Evolutionary conservation across 2,113 vertebrate genomes (phyloP).

Genomic region (Geococcyx californianus): DNA sequence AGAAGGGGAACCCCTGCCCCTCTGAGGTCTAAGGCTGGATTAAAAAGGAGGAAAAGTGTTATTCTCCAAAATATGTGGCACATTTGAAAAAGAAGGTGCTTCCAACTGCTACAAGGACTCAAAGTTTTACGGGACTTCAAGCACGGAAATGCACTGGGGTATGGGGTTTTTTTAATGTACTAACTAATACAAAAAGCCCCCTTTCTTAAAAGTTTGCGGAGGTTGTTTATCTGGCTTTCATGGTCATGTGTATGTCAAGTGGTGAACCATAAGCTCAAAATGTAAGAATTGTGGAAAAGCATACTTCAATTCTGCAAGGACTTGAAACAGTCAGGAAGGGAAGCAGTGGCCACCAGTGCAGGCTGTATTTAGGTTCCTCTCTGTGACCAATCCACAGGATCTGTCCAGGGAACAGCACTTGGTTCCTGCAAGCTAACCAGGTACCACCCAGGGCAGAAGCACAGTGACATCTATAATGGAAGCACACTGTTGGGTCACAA

Average conservation of each 20-base stretch:
- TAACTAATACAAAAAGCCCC: neutral
- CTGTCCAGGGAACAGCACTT: neutral
- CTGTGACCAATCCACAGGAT: neutral
- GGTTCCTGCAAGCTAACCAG: neutral
- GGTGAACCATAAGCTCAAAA: neutral
- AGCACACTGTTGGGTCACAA: neutral
- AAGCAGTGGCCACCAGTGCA: neutral
- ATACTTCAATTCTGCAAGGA: neutral
- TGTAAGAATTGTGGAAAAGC: neutral
- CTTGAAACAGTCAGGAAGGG: neutral
- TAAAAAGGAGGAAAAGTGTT: neutral
- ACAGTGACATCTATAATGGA: fast-evolving
- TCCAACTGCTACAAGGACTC: neutral
- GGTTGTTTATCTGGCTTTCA: neutral
- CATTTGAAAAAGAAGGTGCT: neutral
- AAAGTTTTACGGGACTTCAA: neutral
- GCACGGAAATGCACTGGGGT: neutral
- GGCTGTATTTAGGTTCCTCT: neutral
- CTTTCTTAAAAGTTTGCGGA: neutral
- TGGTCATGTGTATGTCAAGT: fast-evolving
- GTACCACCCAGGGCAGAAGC: neutral
- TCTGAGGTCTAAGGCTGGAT: neutral
- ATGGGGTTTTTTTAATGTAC: neutral
- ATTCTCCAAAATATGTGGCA: neutral
- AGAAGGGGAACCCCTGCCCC: neutral